A percentile compares a stretch with the other conserved stretches of the same genome.
Conservation (phyloP, 2,888 invertebrate genomes). For the Dasypogon diadema region DNA sequence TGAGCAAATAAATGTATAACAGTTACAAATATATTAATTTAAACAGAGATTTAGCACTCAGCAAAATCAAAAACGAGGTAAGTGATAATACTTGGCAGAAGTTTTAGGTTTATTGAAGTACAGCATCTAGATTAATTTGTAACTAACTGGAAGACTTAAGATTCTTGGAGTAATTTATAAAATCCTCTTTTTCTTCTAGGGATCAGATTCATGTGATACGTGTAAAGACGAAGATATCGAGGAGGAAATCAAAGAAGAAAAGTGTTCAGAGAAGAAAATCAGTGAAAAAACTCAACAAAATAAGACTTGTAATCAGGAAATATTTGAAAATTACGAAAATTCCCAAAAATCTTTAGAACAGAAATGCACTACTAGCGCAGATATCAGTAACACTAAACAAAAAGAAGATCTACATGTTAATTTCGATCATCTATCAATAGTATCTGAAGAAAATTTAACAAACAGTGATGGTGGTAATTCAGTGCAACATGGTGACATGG, state of each 20-base stretch:
- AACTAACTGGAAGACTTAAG: no score
- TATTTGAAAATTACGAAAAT: constrained; percentile 68
- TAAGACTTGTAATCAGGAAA: constrained; percentile 66
- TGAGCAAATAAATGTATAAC: no score
- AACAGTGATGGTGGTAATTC: constrained; percentile 63
- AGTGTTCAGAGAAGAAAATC: constrained; percentile 23
- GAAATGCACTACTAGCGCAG: not conserved
- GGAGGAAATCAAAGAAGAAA: constrained; percentile 48
- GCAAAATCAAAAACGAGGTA: no score
- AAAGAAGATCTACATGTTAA: constrained; percentile 70
- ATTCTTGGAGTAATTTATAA: no score
- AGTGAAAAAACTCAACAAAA: constrained; percentile 63
- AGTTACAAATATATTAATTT: no score
- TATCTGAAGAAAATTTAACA: constrained; percentile 77
- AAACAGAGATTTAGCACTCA: no score
- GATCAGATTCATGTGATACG: constrained; percentile 67
- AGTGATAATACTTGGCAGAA: no score
- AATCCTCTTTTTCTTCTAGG: constrained; percentile 58
- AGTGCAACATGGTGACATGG: constrained; percentile 36
- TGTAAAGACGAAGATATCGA: constrained; percentile 60
- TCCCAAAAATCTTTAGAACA: constrained; percentile 65
- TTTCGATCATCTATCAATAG: constrained; percentile 82
- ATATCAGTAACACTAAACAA: constrained; percentile 58
- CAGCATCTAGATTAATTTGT: no score
- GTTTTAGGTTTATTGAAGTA: no score